Conservation (phyloP, 2,888 invertebrate species). For the Scaptodrosophila latifasciaeformis region DNA sequence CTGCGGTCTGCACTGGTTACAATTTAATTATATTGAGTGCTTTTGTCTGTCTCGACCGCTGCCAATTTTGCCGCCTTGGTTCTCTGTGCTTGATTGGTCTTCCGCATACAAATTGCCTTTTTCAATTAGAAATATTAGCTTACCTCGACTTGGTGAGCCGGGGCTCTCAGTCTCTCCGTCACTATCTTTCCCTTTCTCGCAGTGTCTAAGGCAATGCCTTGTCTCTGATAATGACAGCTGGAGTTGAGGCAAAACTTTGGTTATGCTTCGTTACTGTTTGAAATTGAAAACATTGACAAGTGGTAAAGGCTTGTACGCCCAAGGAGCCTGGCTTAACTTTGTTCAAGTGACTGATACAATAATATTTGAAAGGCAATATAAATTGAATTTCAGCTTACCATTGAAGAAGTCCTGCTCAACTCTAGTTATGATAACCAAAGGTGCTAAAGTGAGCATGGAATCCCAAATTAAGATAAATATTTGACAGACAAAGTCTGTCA, state of each 20-base stretch:
- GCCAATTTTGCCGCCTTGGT: slow-evolving; percentile 8
- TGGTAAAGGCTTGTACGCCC: no score
- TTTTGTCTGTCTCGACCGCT: slow-evolving; percentile 45
- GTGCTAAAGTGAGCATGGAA: no score
- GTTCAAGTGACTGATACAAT: no score
- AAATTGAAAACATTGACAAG: slow-evolving; percentile 32
- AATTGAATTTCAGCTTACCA: no score
- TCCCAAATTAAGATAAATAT: no score
- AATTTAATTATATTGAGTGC: slow-evolving; percentile 67
- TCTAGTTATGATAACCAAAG: no score
- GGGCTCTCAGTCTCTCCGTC: slow-evolving; percentile 8
- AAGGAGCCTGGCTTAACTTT: no score
- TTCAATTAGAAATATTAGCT: slow-evolving; percentile 63
- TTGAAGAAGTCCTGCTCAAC: no score
- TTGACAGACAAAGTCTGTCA: no score
- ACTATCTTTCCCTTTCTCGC: slow-evolving; percentile 22
- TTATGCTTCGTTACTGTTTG: slow-evolving; percentile 38
- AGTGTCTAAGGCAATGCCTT: neutral
- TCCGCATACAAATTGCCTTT: slow-evolving; percentile 62
- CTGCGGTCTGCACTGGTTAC: slow-evolving; percentile 23
- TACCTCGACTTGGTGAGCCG: slow-evolving; percentile 22
- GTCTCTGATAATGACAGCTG: slow-evolving; percentile 20
- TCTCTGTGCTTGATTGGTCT: slow-evolving; percentile 31
- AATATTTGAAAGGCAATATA: no score
- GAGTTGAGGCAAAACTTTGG: slow-evolving; percentile 50